A percentile compares a stretch with the other conserved stretches of the same genome.
Conservation (phyloP, 2,113 vertebrate species). For the Nothoprocta perdicaria region DNA sequence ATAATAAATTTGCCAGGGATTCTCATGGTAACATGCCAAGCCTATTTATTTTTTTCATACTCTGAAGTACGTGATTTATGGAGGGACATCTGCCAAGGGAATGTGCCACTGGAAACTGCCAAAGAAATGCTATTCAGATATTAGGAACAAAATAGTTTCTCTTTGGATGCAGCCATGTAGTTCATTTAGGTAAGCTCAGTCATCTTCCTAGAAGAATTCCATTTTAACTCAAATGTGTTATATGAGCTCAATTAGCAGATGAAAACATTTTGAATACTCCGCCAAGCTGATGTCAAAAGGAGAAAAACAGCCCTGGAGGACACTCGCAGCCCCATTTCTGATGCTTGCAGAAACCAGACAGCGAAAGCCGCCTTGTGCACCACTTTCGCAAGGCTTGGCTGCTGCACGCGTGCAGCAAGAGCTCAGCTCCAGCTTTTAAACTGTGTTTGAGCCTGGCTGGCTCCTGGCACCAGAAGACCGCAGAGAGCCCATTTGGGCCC, state of each 20-base stretch:
- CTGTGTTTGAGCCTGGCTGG: neutral
- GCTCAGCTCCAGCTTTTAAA: neutral
- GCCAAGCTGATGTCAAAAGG: neutral
- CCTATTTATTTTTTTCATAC: neutral
- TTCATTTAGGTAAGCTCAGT: neutral
- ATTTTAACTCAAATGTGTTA: neutral
- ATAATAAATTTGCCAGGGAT: neutral
- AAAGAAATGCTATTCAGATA: constrained; percentile 4
- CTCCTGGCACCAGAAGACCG: neutral
- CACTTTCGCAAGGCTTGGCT: neutral
- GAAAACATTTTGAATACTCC: neutral
- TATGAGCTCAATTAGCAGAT: neutral
- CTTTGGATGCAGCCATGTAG: neutral
- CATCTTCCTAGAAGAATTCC: neutral
- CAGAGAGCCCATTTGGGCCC: neutral
- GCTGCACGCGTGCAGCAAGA: neutral
- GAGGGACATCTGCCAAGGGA: constrained; percentile 11
- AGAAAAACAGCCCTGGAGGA: neutral
- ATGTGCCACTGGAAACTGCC: neutral
- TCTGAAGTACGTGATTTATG: constrained; percentile 17
- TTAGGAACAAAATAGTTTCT: neutral
- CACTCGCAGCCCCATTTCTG: neutral
- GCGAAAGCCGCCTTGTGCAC: neutral
- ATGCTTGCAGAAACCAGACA: neutral
- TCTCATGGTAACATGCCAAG: constrained; percentile 26